A percentile compares a stretch with the other conserved stretches of the same genome.
Conservation (phyloP, 2,797 vertebrate genomes). For the Schizopygopsis pylzovi region DNA sequence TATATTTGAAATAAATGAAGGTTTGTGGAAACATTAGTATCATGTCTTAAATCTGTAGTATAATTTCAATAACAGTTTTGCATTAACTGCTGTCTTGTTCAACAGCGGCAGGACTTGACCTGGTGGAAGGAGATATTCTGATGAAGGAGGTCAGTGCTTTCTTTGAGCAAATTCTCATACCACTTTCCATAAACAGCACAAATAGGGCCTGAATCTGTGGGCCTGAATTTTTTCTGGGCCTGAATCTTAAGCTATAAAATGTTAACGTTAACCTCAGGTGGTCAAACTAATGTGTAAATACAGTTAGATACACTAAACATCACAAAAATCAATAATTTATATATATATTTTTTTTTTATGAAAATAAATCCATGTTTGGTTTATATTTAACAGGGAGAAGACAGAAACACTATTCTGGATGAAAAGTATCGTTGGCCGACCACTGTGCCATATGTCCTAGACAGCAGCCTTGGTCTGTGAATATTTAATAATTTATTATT, state of each 20-base stretch:
- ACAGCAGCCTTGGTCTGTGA: constrained; percentile 84
- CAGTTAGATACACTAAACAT: neutral
- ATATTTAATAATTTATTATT: neutral
- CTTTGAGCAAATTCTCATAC: neutral
- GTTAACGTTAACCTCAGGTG: neutral
- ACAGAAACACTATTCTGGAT: constrained; percentile 82
- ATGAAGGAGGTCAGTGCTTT: constrained; percentile 76
- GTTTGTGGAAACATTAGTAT: constrained; percentile 68
- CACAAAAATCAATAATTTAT: neutral
- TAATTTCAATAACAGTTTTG: neutral
- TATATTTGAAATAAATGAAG: constrained; percentile 88
- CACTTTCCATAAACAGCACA: neutral
- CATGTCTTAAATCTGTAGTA: neutral
- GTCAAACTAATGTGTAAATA: neutral
- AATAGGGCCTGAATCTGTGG: neutral
- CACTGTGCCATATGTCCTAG: constrained; percentile 85
- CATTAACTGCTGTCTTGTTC: constrained; percentile 32
- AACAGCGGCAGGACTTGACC: constrained; percentile 81
- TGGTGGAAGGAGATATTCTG: constrained; percentile 88
- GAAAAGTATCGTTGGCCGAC: constrained; percentile 86
- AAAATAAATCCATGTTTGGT: neutral
- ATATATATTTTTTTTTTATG: too few relatives aligned
- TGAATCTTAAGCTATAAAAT: neutral
- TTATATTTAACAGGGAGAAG: constrained; percentile 62
- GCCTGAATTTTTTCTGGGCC: neutral